Conservation (phyloP, 2,113 vertebrate species). For the Oncorhynchus gorbuscha region DNA sequence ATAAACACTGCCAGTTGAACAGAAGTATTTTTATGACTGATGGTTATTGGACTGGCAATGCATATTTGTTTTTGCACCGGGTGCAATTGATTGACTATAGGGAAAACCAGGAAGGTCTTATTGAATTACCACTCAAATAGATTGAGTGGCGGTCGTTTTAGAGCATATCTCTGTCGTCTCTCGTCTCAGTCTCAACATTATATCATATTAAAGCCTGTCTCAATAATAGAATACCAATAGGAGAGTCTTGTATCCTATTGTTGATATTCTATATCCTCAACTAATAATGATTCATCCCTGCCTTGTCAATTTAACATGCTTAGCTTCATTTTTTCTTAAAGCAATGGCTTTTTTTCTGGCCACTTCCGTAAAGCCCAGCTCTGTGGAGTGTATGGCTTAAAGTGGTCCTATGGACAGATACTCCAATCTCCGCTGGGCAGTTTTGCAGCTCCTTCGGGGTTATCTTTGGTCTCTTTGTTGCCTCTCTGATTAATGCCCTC, state of each 20-base stretch:
- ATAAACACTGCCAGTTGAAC: slow-evolving; percentile 55
- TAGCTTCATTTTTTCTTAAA: too few species aligned
- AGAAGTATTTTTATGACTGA: slow-evolving; percentile 59
- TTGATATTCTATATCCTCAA: slow-evolving; percentile 58
- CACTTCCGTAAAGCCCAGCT: too few species aligned
- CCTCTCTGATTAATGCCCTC: too few species aligned
- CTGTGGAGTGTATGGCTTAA: too few species aligned
- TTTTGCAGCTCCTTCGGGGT: too few species aligned
- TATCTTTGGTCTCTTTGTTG: too few species aligned
- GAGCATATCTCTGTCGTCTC: slow-evolving; percentile 20
- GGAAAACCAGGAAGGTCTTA: slow-evolving; percentile 63
- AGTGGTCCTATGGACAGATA: too few species aligned
- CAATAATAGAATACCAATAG: slow-evolving; percentile 54
- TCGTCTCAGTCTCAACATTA: slow-evolving; percentile 10
- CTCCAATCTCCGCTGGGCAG: too few species aligned
- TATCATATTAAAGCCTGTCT: too few species aligned
- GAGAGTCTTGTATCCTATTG: slow-evolving; percentile 40
- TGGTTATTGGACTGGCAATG: slow-evolving; percentile 59
- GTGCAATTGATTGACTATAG: slow-evolving; percentile 69
- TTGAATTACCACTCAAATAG: slow-evolving; percentile 66
- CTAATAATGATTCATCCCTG: slow-evolving; percentile 61
- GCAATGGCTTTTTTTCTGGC: too few species aligned
- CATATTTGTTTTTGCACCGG: slow-evolving; percentile 65
- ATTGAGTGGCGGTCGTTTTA: slow-evolving; percentile 68
- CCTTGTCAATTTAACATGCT: slow-evolving; percentile 20